Percentiles rank a stretch among this genome's conserved stretches.
Evolutionary conservation across 23 tunicate species (phyloP).

Genomic region (Trididemnum clinides): DNA sequence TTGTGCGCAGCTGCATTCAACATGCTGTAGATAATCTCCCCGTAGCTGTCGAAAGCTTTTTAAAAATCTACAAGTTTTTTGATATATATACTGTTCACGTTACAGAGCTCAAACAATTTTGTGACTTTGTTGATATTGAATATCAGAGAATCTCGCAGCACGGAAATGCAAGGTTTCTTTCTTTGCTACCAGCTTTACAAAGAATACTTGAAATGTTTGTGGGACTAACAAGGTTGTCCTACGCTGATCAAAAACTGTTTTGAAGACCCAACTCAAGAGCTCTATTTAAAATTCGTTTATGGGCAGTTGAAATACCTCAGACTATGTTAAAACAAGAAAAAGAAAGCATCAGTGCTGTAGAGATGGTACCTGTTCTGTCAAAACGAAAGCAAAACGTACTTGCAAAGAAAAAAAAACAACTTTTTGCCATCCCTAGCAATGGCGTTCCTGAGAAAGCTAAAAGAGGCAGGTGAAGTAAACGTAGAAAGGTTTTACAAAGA

Average conservation of each 20-base stretch:
- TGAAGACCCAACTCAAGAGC: constrained; percentile 45
- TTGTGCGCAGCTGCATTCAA: constrained; percentile 61
- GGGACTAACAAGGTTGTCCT: constrained; percentile 52
- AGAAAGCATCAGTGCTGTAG: constrained; percentile 52
- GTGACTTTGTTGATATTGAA: constrained; percentile 38
- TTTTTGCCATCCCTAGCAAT: constrained; percentile 55
- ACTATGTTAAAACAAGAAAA: constrained; percentile 49
- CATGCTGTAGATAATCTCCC: constrained; percentile 58
- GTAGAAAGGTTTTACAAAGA: constrained; percentile 38
- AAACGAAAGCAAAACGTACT: constrained; percentile 59
- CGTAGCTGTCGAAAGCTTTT: constrained; percentile 30
- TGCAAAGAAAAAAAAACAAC: constrained; percentile 61
- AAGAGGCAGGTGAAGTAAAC: constrained; percentile 41
- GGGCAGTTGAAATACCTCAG: constrained; percentile 33
- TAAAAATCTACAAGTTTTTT: constrained; percentile 47
- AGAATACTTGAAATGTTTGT: constrained; percentile 55
- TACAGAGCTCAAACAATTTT: constrained; percentile 37
- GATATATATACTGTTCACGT: constrained; percentile 32
- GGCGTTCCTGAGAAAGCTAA: constrained; percentile 55
- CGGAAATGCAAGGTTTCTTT: constrained; percentile 38
- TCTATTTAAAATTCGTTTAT: constrained; percentile 42
- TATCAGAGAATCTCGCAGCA: constrained; percentile 37
- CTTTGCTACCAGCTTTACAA: constrained; percentile 60
- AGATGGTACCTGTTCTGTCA: constrained; percentile 52
- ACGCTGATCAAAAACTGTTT: constrained; percentile 47